phyloP scores from a whole-genome alignment of 2,113 vertebrate species.

The Hystrix cristata region DNA sequence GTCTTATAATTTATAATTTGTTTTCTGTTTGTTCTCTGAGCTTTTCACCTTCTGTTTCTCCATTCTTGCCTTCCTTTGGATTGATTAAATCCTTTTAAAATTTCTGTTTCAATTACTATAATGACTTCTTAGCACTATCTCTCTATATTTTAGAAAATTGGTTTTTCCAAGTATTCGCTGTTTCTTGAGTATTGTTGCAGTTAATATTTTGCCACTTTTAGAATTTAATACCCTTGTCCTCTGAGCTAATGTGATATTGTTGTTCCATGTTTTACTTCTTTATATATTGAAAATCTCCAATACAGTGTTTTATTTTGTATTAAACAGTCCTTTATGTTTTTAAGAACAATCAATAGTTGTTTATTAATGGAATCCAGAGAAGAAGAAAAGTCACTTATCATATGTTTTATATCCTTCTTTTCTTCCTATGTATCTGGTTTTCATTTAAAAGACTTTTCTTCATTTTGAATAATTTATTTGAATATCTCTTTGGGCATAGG shows the following conservation, averaged over 20 bases:
- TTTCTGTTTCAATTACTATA: slow-evolving; percentile 14
- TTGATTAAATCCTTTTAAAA: not conserved
- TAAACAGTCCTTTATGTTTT: not conserved
- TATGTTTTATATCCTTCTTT: not conserved
- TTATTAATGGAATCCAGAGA: slow-evolving; percentile 46
- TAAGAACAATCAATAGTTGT: not conserved
- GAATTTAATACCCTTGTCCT: not conserved
- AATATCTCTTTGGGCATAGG: not conserved
- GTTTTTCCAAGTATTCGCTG: not conserved
- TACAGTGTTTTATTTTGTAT: not conserved
- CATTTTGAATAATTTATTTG: slow-evolving; percentile 33
- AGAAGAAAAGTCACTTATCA: not conserved
- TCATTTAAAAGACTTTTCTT: not conserved
- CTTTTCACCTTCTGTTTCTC: slow-evolving; percentile 3
- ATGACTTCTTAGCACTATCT: not conserved
- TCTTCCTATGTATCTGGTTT: not conserved
- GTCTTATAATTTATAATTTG: not conserved
- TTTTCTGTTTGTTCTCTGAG: not conserved
- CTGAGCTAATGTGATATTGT: not conserved
- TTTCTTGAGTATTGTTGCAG: not conserved
- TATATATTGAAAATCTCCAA: not conserved
- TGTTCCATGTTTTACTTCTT: not conserved
- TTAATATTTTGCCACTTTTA: not conserved
- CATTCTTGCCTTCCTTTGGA: not conserved
- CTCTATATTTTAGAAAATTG: not conserved